Percentiles rank a stretch among this genome's conserved stretches.
These are phyloP conservation scores for Oxytorus armatus DNA, from an alignment of 2,888 invertebrate species.

Conservation along the genomic window DNA sequence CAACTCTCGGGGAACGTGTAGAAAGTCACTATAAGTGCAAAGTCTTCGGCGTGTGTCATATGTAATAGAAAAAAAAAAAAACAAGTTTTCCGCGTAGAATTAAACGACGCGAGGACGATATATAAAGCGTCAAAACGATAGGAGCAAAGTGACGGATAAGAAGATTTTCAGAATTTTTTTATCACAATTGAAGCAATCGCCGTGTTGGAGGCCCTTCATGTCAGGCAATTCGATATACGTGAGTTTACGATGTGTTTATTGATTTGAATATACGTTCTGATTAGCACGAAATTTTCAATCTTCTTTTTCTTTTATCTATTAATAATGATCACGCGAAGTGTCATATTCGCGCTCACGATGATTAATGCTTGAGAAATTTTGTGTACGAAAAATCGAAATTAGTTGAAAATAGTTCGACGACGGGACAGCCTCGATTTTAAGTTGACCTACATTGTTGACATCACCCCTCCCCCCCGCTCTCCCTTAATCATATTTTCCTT, in stretches of 20 bases:
- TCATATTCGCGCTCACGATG: not conserved
- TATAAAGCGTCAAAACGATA: no score
- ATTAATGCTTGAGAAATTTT: not conserved
- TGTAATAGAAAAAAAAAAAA: no score
- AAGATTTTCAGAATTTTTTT: not conserved
- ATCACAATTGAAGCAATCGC: conserved; percentile 1
- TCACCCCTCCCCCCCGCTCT: conserved; percentile 5
- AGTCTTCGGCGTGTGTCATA: no score
- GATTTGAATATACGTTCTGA: conserved; percentile 55
- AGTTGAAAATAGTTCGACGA: conserved; percentile 6
- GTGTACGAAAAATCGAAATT: not conserved
- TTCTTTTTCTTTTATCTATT: not conserved
- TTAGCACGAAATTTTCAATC: not conserved
- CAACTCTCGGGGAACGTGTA: conserved; percentile 8
- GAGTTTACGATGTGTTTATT: conserved; percentile 45
- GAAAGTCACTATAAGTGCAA: not conserved
- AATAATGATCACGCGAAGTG: no score
- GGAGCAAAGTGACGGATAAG: not conserved
- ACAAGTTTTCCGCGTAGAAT: no score
- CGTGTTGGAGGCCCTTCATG: conserved; percentile 28
- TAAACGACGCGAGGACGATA: no score
- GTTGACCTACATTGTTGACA: conserved; percentile 67
- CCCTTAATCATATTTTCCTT: conserved; percentile 22
- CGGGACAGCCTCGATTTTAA: conserved; percentile 29
- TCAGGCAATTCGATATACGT: conserved; percentile 53